Evolutionary conservation across 1,140 invertebrate genomes (phyloP).

Genomic region (Notospermus geniculatus): DNA sequence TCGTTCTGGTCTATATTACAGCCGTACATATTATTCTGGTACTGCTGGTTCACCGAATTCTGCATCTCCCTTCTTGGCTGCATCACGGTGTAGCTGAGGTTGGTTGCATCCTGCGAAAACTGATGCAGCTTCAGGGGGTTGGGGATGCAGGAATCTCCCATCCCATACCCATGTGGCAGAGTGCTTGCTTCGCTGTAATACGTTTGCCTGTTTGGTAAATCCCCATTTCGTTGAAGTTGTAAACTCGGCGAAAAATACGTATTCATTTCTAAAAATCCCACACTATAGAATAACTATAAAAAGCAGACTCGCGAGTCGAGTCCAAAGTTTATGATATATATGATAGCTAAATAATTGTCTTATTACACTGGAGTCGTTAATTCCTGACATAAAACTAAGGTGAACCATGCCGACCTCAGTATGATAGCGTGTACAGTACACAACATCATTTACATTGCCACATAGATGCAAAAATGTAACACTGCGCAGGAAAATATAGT

Average conservation of each 20-base stretch:
- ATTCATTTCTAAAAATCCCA: conserved; percentile 1
- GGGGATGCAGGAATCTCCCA: neutral
- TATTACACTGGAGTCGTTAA: too few relatives aligned
- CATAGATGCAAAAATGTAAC: too few relatives aligned
- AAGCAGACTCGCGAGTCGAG: too few relatives aligned
- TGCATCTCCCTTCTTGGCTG: neutral
- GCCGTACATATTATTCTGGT: conserved; percentile 2
- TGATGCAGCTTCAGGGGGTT: neutral
- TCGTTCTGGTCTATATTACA: neutral
- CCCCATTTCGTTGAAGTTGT: conserved; percentile 7
- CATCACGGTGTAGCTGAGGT: conserved; percentile 2
- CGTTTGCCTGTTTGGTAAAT: neutral
- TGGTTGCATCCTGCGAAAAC: neutral
- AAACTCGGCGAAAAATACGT: conserved; percentile 2
- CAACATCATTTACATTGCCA: too few relatives aligned
- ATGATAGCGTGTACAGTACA: too few relatives aligned
- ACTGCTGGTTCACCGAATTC: neutral
- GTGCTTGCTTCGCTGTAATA: neutral
- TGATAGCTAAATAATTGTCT: too few relatives aligned
- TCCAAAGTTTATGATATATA: too few relatives aligned
- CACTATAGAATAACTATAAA: too few relatives aligned
- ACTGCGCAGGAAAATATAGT: too few relatives aligned
- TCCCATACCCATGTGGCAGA: neutral
- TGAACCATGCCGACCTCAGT: too few relatives aligned
- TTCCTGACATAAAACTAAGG: too few relatives aligned